phyloP scores from a whole-genome alignment of 2,797 vertebrate species.

The Aselliscus stoliczkanus region DNA sequence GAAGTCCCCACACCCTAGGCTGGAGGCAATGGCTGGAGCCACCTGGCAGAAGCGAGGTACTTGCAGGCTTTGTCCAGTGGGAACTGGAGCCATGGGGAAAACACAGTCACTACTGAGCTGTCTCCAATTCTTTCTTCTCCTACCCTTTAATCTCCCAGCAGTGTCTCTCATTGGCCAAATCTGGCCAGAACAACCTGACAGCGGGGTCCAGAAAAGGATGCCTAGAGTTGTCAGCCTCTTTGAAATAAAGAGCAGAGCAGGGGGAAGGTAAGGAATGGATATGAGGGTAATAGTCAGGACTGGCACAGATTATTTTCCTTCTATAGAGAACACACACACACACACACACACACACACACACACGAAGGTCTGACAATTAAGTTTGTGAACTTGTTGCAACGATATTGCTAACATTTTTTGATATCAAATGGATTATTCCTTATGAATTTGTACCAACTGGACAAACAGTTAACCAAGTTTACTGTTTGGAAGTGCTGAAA shows the following conservation, averaged over 20 bases:
- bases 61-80: background rate
- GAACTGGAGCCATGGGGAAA: background rate
- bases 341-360: too few relatives aligned
- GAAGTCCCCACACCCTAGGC: background rate
- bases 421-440: too few relatives aligned
- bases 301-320: background rate
- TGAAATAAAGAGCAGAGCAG: background rate
- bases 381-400: too few relatives aligned
- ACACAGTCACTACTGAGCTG: background rate
- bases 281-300: background rate
- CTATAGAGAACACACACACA: background rate
- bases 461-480: too few relatives aligned
- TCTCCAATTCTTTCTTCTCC: background rate
- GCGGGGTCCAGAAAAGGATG: background rate
- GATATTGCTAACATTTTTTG: too few relatives aligned
- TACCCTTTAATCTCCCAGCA: background rate
- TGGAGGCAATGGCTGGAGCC: background rate
- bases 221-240: background rate
- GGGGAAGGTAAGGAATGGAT: background rate
- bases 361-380: too few relatives aligned
- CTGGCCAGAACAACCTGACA: background rate
- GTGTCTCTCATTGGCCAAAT: background rate
- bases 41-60: background rate
- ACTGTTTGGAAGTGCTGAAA: too few relatives aligned
- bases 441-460: too few relatives aligned